phyloP scores from a whole-genome alignment of 2,888 invertebrate species.

The Tipula lateralis region DNA sequence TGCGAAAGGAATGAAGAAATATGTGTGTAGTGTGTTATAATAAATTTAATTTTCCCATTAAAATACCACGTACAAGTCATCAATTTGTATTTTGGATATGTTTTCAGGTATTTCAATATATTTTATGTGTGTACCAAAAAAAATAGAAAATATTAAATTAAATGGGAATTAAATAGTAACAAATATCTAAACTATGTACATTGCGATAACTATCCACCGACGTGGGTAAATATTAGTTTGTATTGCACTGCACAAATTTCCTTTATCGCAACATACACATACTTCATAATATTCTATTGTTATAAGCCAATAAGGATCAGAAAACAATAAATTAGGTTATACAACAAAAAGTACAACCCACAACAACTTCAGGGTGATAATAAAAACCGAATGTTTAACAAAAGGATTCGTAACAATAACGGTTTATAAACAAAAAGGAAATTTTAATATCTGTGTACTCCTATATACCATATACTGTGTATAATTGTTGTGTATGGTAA shows the following conservation, averaged over 20 bases:
- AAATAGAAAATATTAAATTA: background rate
- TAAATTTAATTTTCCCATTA: constrained; percentile 19
- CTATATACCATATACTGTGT: background rate
- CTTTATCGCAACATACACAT: background rate
- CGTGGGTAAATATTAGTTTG: background rate
- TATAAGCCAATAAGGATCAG: background rate
- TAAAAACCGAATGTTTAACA: background rate
- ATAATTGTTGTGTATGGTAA: background rate
- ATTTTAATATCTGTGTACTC: background rate
- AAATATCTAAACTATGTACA: background rate
- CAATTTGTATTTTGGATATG: background rate
- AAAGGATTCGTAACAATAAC: background rate
- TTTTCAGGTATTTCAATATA: constrained; percentile 19
- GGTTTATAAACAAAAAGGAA: background rate
- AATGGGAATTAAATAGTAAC: background rate
- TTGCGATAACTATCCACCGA: background rate
- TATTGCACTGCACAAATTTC: background rate
- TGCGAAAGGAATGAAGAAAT: background rate
- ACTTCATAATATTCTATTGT: background rate
- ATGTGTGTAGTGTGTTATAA: background rate
- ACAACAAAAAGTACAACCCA: background rate
- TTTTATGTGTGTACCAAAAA: background rate
- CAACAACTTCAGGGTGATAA: background rate
- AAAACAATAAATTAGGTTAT: background rate
- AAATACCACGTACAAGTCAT: background rate